phyloP scores from a whole-genome alignment of 2,113 vertebrate species.

The Cnemophilus loriae region DNA sequence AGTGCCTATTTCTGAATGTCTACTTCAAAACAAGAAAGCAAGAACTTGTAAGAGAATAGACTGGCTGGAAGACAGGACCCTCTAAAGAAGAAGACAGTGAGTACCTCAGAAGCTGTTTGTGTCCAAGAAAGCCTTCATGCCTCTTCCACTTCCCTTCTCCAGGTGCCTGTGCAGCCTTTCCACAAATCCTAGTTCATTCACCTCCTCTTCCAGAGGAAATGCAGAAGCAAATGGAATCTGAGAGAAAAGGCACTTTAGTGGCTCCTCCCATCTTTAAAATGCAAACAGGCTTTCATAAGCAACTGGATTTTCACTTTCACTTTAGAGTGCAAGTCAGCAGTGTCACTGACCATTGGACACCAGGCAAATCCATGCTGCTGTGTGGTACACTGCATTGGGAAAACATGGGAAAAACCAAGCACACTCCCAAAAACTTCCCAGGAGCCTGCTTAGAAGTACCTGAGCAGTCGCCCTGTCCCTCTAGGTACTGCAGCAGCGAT shows the following conservation, averaged over 20 bases:
- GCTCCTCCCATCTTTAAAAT: not conserved
- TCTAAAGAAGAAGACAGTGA: not conserved
- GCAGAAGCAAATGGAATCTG: not conserved
- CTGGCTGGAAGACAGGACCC: not conserved
- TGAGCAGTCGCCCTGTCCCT: too few relatives aligned
- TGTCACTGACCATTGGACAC: accelerated
- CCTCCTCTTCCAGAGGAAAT: not conserved
- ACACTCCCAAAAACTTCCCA: not conserved
- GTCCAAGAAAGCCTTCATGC: not conserved
- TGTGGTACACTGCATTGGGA: accelerated
- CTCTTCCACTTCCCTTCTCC: not conserved
- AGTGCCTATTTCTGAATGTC: not conserved
- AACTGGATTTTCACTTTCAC: not conserved
- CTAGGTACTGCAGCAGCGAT: accelerated
- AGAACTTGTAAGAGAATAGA: not conserved
- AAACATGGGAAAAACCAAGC: accelerated
- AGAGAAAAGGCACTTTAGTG: accelerated
- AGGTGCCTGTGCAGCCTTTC: accelerated
- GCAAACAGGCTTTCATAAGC: accelerated
- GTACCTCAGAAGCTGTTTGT: not conserved
- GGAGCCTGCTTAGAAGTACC: accelerated
- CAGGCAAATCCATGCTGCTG: accelerated
- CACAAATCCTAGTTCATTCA: not conserved
- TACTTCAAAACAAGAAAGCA: not conserved
- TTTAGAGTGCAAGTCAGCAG: accelerated